Conservation (phyloP, 2,888 invertebrate genomes). For the Andrena dorsata region DNA sequence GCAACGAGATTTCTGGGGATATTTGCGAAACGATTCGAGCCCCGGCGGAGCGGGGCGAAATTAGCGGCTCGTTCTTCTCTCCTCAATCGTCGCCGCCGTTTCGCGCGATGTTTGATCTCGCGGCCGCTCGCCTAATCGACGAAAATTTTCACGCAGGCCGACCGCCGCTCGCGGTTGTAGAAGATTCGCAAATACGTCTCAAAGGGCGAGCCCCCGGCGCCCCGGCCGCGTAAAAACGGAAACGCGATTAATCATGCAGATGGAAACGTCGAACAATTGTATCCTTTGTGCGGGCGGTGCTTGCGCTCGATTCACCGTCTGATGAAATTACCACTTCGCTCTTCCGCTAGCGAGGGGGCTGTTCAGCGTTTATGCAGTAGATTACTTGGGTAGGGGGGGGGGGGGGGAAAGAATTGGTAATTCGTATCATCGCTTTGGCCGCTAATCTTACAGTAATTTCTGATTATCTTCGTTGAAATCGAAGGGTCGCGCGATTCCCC, state of each 20-base stretch:
- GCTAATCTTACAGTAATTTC: no score
- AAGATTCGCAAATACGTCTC: slow-evolving; percentile 33
- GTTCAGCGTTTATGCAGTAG: neutral
- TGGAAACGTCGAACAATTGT: slow-evolving; percentile 42
- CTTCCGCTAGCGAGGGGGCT: slow-evolving; percentile 2
- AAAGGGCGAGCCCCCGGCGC: neutral
- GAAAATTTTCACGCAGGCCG: slow-evolving; percentile 36
- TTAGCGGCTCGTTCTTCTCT: neutral
- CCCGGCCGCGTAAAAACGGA: neutral
- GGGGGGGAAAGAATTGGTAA: no score
- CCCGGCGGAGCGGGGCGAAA: neutral
- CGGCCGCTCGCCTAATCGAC: neutral
- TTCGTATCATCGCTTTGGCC: no score
- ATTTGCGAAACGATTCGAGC: neutral
- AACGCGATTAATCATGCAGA: slow-evolving; percentile 49
- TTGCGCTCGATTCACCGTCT: slow-evolving; percentile 32
- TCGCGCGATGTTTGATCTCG: neutral
- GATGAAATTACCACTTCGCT: slow-evolving; percentile 33
- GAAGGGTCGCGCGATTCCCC: no score
- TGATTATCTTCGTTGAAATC: no score
- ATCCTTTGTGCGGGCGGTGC: slow-evolving; percentile 41
- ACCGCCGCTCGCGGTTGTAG: slow-evolving; percentile 10
- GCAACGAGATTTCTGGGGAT: neutral
- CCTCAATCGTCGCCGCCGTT: neutral
- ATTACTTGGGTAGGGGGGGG: no score